Evolutionary conservation across 2,797 vertebrate genomes (phyloP).

Genomic region (Artibeus jamaicensis): DNA sequence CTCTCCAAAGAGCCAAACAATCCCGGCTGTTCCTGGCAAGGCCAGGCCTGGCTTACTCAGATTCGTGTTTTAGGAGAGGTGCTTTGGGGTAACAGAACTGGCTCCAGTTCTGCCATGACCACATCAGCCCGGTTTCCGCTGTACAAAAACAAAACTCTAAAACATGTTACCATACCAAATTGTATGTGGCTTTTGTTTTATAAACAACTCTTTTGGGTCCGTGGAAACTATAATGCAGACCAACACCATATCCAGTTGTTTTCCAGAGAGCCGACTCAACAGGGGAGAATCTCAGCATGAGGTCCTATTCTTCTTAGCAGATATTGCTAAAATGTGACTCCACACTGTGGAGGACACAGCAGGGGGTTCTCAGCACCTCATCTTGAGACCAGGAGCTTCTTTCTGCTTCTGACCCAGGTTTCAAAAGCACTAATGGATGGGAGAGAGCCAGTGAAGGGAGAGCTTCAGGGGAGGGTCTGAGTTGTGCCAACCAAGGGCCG

Average conservation of each 20-base stretch:
- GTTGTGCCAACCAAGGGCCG: background rate
- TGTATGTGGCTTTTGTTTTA: slow-evolving; percentile 65
- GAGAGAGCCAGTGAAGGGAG: background rate
- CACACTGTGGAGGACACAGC: background rate
- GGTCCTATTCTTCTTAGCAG: background rate
- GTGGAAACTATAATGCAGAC: slow-evolving; percentile 61
- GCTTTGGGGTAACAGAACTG: slow-evolving; percentile 70
- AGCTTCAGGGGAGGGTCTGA: background rate
- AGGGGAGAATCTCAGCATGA: slow-evolving; percentile 1
- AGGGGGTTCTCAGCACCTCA: background rate
- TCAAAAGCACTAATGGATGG: background rate
- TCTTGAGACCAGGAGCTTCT: background rate
- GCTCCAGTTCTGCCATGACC: slow-evolving; percentile 68
- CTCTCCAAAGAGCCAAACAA: slow-evolving; percentile 50
- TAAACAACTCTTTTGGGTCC: slow-evolving; percentile 56
- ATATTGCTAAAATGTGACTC: background rate
- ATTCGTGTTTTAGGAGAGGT: slow-evolving; percentile 63
- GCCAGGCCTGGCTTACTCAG: slow-evolving; percentile 8
- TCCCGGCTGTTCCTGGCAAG: slow-evolving; percentile 51
- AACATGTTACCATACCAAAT: slow-evolving; percentile 65
- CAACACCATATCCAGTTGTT: slow-evolving; percentile 55
- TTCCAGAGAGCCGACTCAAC: slow-evolving; percentile 25
- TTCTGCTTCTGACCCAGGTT: background rate
- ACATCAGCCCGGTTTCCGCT: slow-evolving; percentile 60
- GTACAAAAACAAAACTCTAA: slow-evolving; percentile 62